These are phyloP conservation scores for Drosophila prosaltans DNA, from an alignment of 1,140 invertebrate genomes.

Conservation along the genomic window DNA sequence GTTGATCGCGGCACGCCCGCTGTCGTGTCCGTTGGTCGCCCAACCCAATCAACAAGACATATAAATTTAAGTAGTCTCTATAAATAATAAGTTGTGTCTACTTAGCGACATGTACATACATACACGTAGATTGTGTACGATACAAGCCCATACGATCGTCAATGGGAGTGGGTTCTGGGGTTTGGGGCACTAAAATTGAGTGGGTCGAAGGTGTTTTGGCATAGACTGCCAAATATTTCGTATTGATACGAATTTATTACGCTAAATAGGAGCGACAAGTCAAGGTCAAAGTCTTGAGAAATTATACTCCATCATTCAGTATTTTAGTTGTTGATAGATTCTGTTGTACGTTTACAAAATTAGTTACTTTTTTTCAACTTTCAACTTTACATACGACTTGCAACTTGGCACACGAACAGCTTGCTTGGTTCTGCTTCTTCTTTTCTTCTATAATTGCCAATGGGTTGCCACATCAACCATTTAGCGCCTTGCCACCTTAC, in stretches of 20 bases:
- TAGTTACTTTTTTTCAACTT: too few relatives aligned
- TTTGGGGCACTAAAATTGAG: not conserved
- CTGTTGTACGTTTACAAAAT: too few relatives aligned
- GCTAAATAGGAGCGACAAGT: not conserved
- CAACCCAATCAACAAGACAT: conserved; percentile 68
- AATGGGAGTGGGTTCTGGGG: not conserved
- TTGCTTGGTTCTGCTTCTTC: too few relatives aligned
- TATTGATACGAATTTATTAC: not conserved
- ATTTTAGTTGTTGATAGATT: too few relatives aligned
- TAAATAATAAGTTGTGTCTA: conserved; percentile 80
- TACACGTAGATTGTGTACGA: conserved; percentile 58
- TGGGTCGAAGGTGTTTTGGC: conserved; percentile 15
- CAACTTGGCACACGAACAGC: too few relatives aligned
- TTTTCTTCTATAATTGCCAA: too few relatives aligned
- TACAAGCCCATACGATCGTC: conserved; percentile 22
- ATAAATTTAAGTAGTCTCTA: conserved; percentile 68
- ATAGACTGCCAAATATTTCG: conserved; percentile 10
- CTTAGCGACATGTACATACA: conserved; percentile 78
- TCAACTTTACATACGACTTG: too few relatives aligned
- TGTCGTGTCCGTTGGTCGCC: conserved; percentile 68
- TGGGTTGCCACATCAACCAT: too few relatives aligned
- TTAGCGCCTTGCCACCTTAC: too few relatives aligned
- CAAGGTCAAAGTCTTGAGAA: not conserved
- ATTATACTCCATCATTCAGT: too few relatives aligned
- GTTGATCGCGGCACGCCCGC: conserved; percentile 53